Evolutionary conservation across 30 jellyfish, hydroid and myxozoan genomes (phyloP), one percentile per base, ranked within the genome.

Genomic region (Hydractinia symbiolongicarpus): DNA sequence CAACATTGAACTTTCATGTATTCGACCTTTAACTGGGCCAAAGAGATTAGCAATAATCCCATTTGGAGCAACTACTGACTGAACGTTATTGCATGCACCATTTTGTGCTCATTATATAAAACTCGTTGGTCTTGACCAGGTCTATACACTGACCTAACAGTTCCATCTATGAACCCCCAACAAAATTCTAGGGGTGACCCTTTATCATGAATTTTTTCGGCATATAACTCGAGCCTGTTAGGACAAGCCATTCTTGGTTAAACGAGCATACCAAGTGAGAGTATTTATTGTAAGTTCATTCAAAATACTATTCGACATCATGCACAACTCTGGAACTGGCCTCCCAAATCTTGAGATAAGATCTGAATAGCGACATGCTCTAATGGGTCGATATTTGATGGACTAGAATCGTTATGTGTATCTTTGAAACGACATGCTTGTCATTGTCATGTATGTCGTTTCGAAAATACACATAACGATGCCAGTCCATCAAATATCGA

Each of bases 251-350:
- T 5, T 78, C 61, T 61, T 86, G 95, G 57, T 75, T 75, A 61
- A 86, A 79, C 76, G 90, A 52, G 54, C 53, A 52, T 70, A 79
- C 72, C 79, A 72, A 72, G 55, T 61, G 21, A n/a, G 60, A 58
- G 50, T 50, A 77, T 50, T 62, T 80, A 11, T 64, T 60, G 53
- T 56, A 68, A 50, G 81, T 54, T 9, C 30, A 54, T 19, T 79
- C 53, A 80, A 61, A 50, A 72, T 72, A 5, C 9, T 70, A 77
- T 73, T 86, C 15, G 54, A 52, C 52, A 86, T 72, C 87, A 86
- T 79, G 83, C 91, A 72, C 55, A 86, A 68, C 82, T 86, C 88
- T n/a, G 95, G 86, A 15, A 79, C 82, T 73, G 95, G 70, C 66
- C 91, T 75, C 9, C 84, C 88, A 75, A 86, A 86, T 57, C 88